Percentiles rank a stretch among this genome's conserved stretches.
These are phyloP conservation scores for Aleiodes leptofemur DNA, from an alignment of 2,888 invertebrate species.

Conservation along the genomic window DNA sequence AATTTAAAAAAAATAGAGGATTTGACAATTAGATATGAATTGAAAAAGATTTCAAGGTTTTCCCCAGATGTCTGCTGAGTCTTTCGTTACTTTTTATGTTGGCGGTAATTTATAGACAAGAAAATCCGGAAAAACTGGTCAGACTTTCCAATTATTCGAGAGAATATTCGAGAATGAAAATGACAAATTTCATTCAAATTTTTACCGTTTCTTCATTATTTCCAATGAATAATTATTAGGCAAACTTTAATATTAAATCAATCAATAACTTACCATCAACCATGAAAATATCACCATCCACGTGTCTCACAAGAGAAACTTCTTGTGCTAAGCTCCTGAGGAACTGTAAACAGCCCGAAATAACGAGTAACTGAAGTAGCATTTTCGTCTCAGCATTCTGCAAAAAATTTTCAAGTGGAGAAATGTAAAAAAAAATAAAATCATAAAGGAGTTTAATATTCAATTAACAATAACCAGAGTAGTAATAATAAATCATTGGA, in stretches of 20 bases:
- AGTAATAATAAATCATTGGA: too few relatives aligned
- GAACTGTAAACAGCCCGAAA: constrained; percentile 65
- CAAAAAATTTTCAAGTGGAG: constrained; percentile 48
- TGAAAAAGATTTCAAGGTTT: background rate
- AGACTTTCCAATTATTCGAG: background rate
- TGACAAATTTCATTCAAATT: background rate
- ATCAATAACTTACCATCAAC: constrained; percentile 64
- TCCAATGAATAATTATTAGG: too few relatives aligned
- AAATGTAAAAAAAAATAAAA: background rate
- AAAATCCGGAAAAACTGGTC: constrained; percentile 31
- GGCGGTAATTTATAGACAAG: background rate
- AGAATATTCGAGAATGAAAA: background rate
- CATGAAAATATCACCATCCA: constrained; percentile 72
- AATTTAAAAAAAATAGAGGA: constrained; percentile 4
- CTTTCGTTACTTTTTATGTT: background rate
- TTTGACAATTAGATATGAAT: background rate
- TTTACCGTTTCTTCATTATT: background rate
- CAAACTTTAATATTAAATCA: background rate
- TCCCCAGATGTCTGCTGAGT: background rate
- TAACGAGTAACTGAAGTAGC: constrained; percentile 68
- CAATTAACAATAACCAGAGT: too few relatives aligned
- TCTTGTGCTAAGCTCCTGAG: constrained; percentile 61
- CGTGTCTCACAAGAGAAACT: constrained; percentile 68
- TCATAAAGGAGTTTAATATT: background rate
- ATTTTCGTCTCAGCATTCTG: constrained; percentile 73